Evolutionary conservation across 1,140 invertebrate species (phyloP).

Genomic region (Zaprionus ghesquierei): DNA sequence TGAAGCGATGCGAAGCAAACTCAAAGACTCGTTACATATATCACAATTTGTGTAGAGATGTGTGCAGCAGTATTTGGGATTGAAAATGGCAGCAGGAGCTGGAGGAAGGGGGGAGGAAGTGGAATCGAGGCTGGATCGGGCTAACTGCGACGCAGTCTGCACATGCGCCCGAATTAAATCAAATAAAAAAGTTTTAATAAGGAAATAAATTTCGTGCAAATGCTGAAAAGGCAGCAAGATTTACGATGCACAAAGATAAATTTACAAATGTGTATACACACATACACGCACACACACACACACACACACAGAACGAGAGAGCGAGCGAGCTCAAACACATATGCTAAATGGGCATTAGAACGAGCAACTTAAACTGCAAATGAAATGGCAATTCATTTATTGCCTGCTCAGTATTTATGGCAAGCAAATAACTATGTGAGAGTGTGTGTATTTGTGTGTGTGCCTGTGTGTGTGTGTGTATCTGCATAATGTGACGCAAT

Average conservation of each 20-base stretch:
- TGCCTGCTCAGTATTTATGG: conserved; percentile 63
- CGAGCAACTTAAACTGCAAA: conserved; percentile 56
- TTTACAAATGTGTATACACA: conserved; percentile 49
- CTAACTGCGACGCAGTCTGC: conserved; percentile 6
- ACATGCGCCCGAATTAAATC: conserved; percentile 57
- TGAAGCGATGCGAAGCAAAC: not conserved
- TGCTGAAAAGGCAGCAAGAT: conserved; percentile 74
- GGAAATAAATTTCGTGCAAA: conserved; percentile 75
- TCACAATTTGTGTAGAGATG: conserved; percentile 46
- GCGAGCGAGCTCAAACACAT: conserved; percentile 16
- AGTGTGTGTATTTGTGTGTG: not conserved
- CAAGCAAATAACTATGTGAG: conserved; percentile 64
- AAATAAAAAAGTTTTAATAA: conserved; percentile 76
- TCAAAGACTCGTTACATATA: conserved; percentile 61
- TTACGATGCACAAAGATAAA: conserved; percentile 76
- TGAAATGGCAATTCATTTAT: conserved; percentile 76
- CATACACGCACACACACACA: conserved; percentile 21
- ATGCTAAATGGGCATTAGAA: conserved; percentile 58
- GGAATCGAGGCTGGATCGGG: conserved; percentile 4
- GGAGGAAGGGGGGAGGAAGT: not conserved
- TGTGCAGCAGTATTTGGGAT: conserved; percentile 1
- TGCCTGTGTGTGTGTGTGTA: conserved; percentile 10
- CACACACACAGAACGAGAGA: not conserved
- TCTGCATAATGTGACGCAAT: conserved; percentile 73
- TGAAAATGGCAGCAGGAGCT: not conserved